Percentiles rank a stretch among this genome's conserved stretches.
phyloP scores from a whole-genome alignment of 2,113 vertebrate genomes.

The Asarcornis scutulata region DNA sequence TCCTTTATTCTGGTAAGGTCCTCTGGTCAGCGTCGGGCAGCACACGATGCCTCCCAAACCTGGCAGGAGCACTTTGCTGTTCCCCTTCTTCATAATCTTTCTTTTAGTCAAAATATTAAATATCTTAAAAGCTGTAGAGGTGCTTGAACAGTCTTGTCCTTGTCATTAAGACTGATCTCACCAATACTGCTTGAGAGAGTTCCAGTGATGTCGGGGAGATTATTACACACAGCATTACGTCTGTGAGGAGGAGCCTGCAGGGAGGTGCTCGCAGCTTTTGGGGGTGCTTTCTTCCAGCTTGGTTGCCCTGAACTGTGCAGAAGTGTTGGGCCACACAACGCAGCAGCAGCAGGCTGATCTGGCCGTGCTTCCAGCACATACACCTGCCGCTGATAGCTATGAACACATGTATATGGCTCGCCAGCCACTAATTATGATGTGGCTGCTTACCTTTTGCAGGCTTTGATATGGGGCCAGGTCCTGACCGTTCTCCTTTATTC shows the following conservation, averaged over 20 bases:
- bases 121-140: not conserved
- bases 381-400: not conserved
- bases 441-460: not conserved
- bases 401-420: not conserved
- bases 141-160: fast-evolving
- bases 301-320: not conserved
- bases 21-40: not conserved
- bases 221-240: not conserved
- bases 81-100: not conserved
- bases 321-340: fast-evolving
- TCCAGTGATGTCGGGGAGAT: not conserved
- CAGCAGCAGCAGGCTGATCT: not conserved
- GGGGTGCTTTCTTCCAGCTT: not conserved
- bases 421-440: not conserved
- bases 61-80: not conserved
- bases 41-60: not conserved
- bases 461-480: not conserved
- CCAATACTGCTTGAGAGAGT: not conserved
- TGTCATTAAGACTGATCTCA: not conserved
- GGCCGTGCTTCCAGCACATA: fast-evolving
- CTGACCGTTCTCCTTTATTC: not conserved
- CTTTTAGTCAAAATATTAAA: not conserved
- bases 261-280: fast-evolving
- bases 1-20: not conserved
- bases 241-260: not conserved